Base-by-base conservation (phyloP, 2,113 vertebrate genomes). In the Sclerurus mexicanus region DNA sequence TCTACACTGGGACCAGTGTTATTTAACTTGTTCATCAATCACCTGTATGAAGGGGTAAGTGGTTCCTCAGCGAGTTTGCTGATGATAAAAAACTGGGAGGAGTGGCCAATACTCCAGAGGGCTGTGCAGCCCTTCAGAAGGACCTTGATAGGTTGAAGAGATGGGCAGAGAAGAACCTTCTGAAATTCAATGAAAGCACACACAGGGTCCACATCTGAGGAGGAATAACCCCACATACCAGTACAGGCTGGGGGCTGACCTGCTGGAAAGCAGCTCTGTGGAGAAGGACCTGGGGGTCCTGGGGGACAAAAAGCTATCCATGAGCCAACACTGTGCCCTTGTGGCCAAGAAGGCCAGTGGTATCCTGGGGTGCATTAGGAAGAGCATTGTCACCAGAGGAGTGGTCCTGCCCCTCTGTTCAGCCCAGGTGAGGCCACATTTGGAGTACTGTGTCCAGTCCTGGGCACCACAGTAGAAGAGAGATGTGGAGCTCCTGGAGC, bases 161-260 rank as follows among this genome's bases (percentile, higher is more conserved):
- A 46, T 21, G 16, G 8, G 24, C 16, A 68, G n/a, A 59, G 44
- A 52, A 74, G 19, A 60, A 40, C 14, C 4, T n/a, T 68, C 69
- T 40, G n/a, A 75, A 82, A 68, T 40, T 46, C 53, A 25, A 14
- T 9, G 30, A 53, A 39, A 24, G 30, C 13, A 68, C 75, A 40
- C 4, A 3, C 27, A 60, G 39, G 5, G 4, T 40, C 39, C 59
- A 7, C 3, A 31, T 6, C 7, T 6, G 2, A 5, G 9, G 11
- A 53, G 5, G n/a, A 68, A 35, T 5, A 82, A 30, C 8, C 14
- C 46, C 16, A 24, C 6, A 6, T 3, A 37, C 52, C 22, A 66
- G 24, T 1, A 28, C 27, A 49, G 39, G 10, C 6, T n/a, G 24
- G 27, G 19, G 12, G 4, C 0, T 17, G 16, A 46, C 8, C 46